phyloP scores from a whole-genome alignment of 2,113 vertebrate genomes.

The Pleuronectes platessa region DNA sequence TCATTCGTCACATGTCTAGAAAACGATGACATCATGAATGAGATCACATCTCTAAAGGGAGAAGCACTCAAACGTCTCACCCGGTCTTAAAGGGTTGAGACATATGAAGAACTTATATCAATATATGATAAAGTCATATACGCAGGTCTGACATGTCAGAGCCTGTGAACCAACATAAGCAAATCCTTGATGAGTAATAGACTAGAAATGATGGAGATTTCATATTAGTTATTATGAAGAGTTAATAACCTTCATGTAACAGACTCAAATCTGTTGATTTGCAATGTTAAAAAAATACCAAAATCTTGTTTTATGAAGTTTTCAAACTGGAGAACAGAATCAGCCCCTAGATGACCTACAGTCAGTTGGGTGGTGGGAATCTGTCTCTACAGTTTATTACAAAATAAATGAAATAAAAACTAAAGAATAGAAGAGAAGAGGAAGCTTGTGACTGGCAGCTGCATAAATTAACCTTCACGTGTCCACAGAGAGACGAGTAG shows the following conservation, averaged over 20 bases:
- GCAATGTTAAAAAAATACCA: neutral
- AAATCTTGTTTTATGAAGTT: too few relatives aligned
- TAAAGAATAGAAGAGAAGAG: slow-evolving; percentile 6
- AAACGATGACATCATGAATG: neutral
- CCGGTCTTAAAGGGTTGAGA: neutral
- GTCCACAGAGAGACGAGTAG: slow-evolving; percentile 52
- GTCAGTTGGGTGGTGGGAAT: slow-evolving; percentile 31
- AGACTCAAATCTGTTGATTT: neutral
- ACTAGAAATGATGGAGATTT: neutral
- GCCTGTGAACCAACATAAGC: neutral
- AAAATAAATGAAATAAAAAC: slow-evolving; percentile 4
- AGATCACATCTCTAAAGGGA: too few relatives aligned
- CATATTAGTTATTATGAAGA: neutral
- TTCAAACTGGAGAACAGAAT: too few relatives aligned
- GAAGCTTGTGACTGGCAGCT: slow-evolving; percentile 53
- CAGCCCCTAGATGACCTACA: slow-evolving; percentile 1
- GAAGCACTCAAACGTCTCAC: too few relatives aligned
- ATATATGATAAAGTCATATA: neutral
- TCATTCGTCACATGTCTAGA: neutral
- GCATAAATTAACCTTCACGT: slow-evolving; percentile 65
- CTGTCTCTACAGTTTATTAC: slow-evolving; percentile 27
- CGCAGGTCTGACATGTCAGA: neutral
- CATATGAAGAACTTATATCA: neutral
- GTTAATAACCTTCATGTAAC: neutral
- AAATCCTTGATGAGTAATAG: neutral